Evolutionary conservation across 2,888 invertebrate genomes (phyloP).

Genomic region (Slavum lentiscoides): DNA sequence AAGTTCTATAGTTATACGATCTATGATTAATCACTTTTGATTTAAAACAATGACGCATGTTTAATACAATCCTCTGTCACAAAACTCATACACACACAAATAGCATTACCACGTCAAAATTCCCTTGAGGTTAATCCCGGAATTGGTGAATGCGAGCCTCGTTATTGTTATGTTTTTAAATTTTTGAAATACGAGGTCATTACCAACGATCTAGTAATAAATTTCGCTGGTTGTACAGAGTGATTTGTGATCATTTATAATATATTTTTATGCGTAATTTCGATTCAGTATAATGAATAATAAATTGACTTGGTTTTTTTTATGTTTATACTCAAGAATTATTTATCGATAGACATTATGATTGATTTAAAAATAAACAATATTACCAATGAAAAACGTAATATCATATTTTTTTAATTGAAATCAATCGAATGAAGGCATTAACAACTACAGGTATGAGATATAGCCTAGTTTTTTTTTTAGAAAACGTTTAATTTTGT

Average conservation of each 20-base stretch:
- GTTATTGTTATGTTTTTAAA: background rate
- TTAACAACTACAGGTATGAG: no score
- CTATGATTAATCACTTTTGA: background rate
- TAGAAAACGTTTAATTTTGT: no score
- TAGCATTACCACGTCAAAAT: background rate
- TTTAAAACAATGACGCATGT: background rate
- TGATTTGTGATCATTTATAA: background rate
- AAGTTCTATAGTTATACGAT: background rate
- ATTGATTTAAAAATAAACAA: no score
- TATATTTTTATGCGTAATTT: background rate
- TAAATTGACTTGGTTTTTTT: background rate
- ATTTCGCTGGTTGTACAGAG: no score
- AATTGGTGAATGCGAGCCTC: background rate
- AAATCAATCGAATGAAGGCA: no score
- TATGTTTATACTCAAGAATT: background rate
- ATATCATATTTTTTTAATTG: no score
- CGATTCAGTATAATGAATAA: background rate
- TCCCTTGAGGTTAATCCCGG: conserved; percentile 6
- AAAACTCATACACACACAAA: background rate
- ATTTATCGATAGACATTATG: background rate
- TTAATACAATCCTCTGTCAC: background rate
- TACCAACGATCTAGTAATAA: no score
- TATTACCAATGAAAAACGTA: no score
- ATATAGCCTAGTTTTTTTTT: no score
- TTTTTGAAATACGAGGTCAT: background rate